phyloP scores from a whole-genome alignment of 2,888 invertebrate genomes.

The Acrobasis suavella region DNA sequence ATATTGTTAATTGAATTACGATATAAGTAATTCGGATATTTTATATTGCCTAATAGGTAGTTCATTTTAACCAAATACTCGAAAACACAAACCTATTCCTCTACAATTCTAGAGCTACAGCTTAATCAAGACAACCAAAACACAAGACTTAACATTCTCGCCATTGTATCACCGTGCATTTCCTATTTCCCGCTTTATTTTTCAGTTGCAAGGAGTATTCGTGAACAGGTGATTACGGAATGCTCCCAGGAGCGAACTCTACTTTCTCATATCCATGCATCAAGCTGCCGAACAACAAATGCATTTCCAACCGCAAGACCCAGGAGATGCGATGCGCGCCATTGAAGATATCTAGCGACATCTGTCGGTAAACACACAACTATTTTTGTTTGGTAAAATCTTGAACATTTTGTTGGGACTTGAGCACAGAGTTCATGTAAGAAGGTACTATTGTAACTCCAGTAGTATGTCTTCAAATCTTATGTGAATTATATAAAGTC shows the following conservation, averaged over 20 bases:
- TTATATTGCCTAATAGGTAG: too few species aligned
- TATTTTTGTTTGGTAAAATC: slow-evolving; percentile 3
- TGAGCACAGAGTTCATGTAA: too few species aligned
- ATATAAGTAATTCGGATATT: too few species aligned
- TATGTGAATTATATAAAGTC: too few species aligned
- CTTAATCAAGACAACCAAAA: slow-evolving; percentile 3
- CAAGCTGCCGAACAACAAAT: slow-evolving; percentile 48
- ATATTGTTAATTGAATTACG: too few species aligned
- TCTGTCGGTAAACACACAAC: slow-evolving; percentile 15
- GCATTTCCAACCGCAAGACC: slow-evolving; percentile 62
- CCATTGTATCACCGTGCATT: slow-evolving; percentile 14
- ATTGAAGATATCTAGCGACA: slow-evolving; percentile 22
- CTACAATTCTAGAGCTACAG: neutral
- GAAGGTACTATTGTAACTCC: too few species aligned
- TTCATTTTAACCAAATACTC: neutral
- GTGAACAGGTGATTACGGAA: slow-evolving; percentile 63
- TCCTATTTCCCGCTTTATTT: slow-evolving; percentile 24
- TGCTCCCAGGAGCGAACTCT: slow-evolving; percentile 55
- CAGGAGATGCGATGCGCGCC: slow-evolving; percentile 39
- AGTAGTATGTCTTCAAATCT: too few species aligned
- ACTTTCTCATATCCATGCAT: slow-evolving; percentile 70
- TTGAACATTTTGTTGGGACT: neutral
- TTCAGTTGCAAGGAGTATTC: slow-evolving; percentile 31
- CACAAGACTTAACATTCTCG: neutral
- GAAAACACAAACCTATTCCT: neutral